phyloP scores from a whole-genome alignment of 2,888 invertebrate genomes.

The Thereva unica region DNA sequence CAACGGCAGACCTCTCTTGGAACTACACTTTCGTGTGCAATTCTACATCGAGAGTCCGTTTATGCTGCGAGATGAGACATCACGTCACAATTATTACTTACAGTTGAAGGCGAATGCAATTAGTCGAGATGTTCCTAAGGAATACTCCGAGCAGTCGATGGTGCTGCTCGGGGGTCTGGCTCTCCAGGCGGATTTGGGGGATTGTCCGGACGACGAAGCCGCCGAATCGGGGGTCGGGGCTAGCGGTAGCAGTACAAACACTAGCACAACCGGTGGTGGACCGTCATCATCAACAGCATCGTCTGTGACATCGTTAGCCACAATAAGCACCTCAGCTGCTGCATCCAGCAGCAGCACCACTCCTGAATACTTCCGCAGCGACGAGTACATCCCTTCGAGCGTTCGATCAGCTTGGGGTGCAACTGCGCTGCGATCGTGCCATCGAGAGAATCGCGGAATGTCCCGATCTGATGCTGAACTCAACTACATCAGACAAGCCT shows the following conservation, averaged over 20 bases:
- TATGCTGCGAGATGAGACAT: constrained; percentile 86
- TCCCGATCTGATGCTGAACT: constrained; percentile 80
- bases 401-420: constrained; percentile 63
- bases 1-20: constrained; percentile 85
- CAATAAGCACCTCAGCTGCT: constrained; percentile 45
- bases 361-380: constrained; percentile 74
- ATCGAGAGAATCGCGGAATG: constrained; percentile 79
- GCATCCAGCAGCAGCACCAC: constrained; percentile 16
- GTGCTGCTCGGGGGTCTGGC: constrained; percentile 86
- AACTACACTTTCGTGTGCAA: constrained; percentile 88
- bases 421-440: constrained; percentile 69
- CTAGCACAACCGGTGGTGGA: constrained; percentile 18
- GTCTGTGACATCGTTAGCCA: constrained; percentile 49
- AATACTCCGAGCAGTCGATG: constrained; percentile 65
- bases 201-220: constrained; percentile 64
- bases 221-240: constrained; percentile 17
- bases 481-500: constrained; percentile 88
- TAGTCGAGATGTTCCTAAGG: constrained; percentile 65
- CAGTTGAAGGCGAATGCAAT: constrained; percentile 89
- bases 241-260: constrained; percentile 23
- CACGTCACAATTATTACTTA: constrained; percentile 91
- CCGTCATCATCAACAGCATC: constrained; percentile 45
- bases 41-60: constrained; percentile 93
- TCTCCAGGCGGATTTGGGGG: constrained; percentile 90
- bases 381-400: constrained; percentile 80